Percentiles rank a stretch among this genome's conserved stretches.
phyloP scores from a whole-genome alignment of 2,113 vertebrate genomes.

The Mirounga angustirostris region DNA sequence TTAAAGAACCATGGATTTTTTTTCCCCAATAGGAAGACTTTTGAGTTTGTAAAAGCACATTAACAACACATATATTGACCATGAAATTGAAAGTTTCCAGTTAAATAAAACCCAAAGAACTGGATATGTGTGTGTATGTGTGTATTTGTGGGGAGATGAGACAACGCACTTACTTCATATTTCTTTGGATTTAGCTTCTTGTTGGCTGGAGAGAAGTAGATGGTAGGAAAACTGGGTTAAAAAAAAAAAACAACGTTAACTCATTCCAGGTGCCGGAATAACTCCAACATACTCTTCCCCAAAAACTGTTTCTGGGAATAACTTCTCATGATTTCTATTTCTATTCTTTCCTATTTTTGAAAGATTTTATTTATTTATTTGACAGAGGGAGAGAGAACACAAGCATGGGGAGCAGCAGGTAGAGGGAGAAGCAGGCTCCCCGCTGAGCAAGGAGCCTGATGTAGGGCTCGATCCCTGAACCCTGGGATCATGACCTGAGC shows the following conservation, averaged over 20 bases:
- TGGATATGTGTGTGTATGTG: neutral
- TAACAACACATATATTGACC: neutral
- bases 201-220: constrained; percentile 96
- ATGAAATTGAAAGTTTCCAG: neutral
- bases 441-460: no score
- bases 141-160: neutral
- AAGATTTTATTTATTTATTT: neutral
- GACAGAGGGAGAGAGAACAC: neutral
- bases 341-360: neutral
- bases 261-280: constrained; percentile 21
- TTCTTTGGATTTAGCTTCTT: constrained; percentile 96
- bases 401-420: neutral
- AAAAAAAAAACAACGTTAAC: neutral
- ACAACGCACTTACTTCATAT: constrained; percentile 93
- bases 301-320: neutral
- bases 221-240: constrained; percentile 94
- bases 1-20: constrained; percentile 15
- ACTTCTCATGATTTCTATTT: constrained; percentile 38
- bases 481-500: neutral
- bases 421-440: no score
- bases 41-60: neutral
- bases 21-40: neutral
- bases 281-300: neutral
- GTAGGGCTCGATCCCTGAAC: neutral
- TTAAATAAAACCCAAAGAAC: constrained; percentile 44